These are phyloP conservation scores for Pseudochaenichthys georgianus DNA, from an alignment of 2,797 vertebrate species.

Conservation along the genomic window DNA sequence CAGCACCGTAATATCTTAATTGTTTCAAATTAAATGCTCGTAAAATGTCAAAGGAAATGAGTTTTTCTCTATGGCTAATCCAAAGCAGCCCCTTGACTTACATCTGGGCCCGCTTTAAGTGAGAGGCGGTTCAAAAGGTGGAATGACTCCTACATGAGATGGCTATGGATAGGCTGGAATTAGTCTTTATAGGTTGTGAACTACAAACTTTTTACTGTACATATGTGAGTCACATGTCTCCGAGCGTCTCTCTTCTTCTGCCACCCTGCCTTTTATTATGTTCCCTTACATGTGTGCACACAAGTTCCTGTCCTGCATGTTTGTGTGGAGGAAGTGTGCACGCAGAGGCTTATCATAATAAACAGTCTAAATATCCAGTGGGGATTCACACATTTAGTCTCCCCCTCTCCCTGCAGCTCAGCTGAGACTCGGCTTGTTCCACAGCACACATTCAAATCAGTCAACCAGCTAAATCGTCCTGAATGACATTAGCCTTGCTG, in stretches of 20 bases:
- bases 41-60: slow-evolving; percentile 83
- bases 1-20: slow-evolving; percentile 81
- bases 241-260: slow-evolving; percentile 13
- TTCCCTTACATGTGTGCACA: slow-evolving; percentile 10
- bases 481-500: slow-evolving; percentile 68
- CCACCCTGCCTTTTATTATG: slow-evolving; percentile 13
- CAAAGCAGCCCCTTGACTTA: slow-evolving; percentile 80
- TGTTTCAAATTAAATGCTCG: slow-evolving; percentile 85
- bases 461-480: slow-evolving; percentile 70
- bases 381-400: slow-evolving; percentile 64
- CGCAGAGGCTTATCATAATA: slow-evolving; percentile 64
- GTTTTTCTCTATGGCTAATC: slow-evolving; percentile 77
- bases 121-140: slow-evolving; percentile 69
- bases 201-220: slow-evolving; percentile 40
- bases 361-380: slow-evolving; percentile 68
- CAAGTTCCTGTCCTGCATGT: slow-evolving; percentile 28
- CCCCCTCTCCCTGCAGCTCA: slow-evolving; percentile 54
- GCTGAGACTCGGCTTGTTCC: slow-evolving; percentile 65
- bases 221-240: slow-evolving; percentile 24
- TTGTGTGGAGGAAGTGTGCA: slow-evolving; percentile 21
- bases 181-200: slow-evolving; percentile 69
- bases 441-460: slow-evolving; percentile 66
- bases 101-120: slow-evolving; percentile 75
- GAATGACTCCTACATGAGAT: slow-evolving; percentile 72
- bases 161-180: slow-evolving; percentile 57